Evolutionary conservation across 2,888 invertebrate species (phyloP), one percentile per base, ranked within the genome.

Genomic region (Drosophila maculinotata): DNA sequence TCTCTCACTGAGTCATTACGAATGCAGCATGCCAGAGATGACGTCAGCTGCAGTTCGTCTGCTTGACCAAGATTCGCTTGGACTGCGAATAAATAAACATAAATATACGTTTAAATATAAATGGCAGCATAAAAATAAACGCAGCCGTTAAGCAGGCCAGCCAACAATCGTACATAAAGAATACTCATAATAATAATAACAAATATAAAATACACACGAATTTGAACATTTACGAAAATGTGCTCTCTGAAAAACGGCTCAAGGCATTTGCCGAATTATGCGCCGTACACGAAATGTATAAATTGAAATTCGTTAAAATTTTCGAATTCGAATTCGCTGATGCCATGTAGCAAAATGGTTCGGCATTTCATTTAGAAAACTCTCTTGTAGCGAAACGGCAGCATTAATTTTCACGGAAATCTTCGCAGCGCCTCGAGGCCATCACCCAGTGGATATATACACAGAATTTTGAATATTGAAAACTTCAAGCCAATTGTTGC

Each of bases 361-460:
- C 42, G 41, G 39, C 44, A 17, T 36, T 59, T 90, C 90, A 90
- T 83, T 90, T 87, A 81, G 88, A 85, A 85, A 85, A 87, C 76
- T 89, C 84, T 88, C 89, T 87, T 82, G 76, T 84, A 89, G 82
- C 77, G 57, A 77, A 76, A 75, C 87, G 88, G 90, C 79, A 89
- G 85, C 90, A 88, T 78, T 73, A 10, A 76, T 69, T 85, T 87
- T 76, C 81, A 85, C 90, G 89, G 90, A 88, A 87, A 88, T 87
- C 82, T 90, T 89, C 80, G 85, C 76, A 75, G 63, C 68, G 70
- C 68, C 65, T 62, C 80, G 75, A 75, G 76, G 76, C 78, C 76
- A 70, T 48, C 54, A 12, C 49, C 71, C 67, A 76, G 63, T 67
- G 75, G 83, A 80, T 68, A 77, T 57, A 73, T 36, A 63, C 44